Base-by-base conservation (phyloP, 2,797 vertebrate species). In the Atherinosoma microstoma region DNA sequence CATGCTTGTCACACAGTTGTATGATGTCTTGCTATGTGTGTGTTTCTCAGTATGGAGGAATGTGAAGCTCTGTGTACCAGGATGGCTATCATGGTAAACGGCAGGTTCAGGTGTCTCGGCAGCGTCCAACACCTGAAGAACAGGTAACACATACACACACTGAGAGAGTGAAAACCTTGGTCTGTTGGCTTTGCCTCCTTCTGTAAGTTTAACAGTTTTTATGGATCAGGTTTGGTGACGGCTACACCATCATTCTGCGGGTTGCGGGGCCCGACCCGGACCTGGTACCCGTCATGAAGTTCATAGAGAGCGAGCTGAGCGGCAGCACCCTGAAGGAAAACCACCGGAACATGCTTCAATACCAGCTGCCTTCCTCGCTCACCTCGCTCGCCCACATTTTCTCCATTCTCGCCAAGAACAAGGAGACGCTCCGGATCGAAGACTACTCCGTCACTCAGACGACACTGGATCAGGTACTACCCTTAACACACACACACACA, bases 51-150 rank as follows among this genome's bases (percentile, higher is more conserved):
- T 67, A 99, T 99, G 97, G 97, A 99, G 91, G 98, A 99, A 83
- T 99, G 98, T 89, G 98, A 99, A 91, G 97, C 97, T 2, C 90
- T 99, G 40, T 99, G 98, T 67, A 99, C 97, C 56, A 94, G 98
- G 79, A 99, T 99, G 97, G 97, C 98, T 0, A 99, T 99, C 85
- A 99, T 99, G 98, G 98, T 99, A 69, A 99, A 99, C 1, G 98
- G 98, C 49, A 87, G 96, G 82, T 99, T 99, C 94, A 91, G 96
- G 63, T 99, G 98, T 86, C 93, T 99, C 18, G 98, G 98, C 67
- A 99, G 98, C 0, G 98, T 99, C n/a, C 98, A 99, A 58, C 98
- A 99, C 91, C 92, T 99, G 66, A 99, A 99, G 93, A 99, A 98
- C 92, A 97, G 96, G 97, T 98, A 65, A 64, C 0, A 2, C 38